Evolutionary conservation across 64 coral and sea anemone genomes (phyloP), one percentile per base, ranked within the genome.

Genomic region (Montipora foliosa): DNA sequence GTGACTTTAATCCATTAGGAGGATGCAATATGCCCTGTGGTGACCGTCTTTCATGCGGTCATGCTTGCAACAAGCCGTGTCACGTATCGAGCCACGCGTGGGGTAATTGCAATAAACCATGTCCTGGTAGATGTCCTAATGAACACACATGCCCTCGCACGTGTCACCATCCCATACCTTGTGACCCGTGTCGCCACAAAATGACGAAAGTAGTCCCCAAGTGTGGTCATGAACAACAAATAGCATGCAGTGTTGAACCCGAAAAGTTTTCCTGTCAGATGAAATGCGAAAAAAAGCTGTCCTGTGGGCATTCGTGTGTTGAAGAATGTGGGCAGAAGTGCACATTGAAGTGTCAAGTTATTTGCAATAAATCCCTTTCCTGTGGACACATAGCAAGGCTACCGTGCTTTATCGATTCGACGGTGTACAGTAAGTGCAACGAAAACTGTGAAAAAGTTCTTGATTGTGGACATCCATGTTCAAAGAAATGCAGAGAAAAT

Each of bases 381-480:
- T 94, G 93, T 76, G 60, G 75, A 5, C 87, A 94, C 68, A 25
- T 29, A 21, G 76, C 82, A 44, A 52, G 4, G 6, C 47, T 94
- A 68, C 55, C 29, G 1, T 94, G 93, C 64, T 87, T 58, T 47
- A 44, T 83, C 3, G 69, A 94, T 81, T 61, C 81, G 1, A 17
- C 8, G 5, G 20, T 64, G 14, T 58, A 76, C 46, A 60, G 61
- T 6, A 3, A 17, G 25, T 94, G 93, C 73, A 29, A 89, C 3
- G 47, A 58, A 13, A 83, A 37, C 45, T 94, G 93, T n/a, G 17
- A 2, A 4, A 55, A 60, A 49, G 21, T 67, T 17, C 87, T 94
- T 51, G 19, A 82, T 4, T 94, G 93, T 53, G 78, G 78, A 7
- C 93, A 94, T 82, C 78, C 60, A 53, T 94, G 93, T 76, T 83